Conservation (phyloP, 2,888 invertebrate species). For the Theretra japonica region DNA sequence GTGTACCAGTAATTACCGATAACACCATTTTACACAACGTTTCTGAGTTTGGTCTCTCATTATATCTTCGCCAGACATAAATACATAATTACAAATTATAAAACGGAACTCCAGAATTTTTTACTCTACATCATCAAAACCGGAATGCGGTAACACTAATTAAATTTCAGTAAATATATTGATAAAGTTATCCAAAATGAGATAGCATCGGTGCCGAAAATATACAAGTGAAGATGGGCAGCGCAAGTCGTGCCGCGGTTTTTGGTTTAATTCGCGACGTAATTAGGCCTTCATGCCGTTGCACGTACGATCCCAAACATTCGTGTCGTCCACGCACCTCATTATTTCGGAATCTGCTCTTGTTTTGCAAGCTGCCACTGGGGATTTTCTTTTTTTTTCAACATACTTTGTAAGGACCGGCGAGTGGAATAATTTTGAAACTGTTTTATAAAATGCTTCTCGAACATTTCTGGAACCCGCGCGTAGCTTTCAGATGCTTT, state of each 20-base stretch:
- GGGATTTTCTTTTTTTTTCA: constrained; percentile 42
- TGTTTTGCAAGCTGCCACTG: constrained; percentile 54
- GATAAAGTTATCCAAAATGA: not conserved
- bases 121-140: not conserved
- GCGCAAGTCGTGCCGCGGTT: not conserved
- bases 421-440: constrained; percentile 30
- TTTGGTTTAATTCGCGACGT: constrained; percentile 18
- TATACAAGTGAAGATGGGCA: not conserved
- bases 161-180: not conserved
- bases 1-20: too few species aligned
- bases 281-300: constrained; percentile 27
- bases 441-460: constrained; percentile 27
- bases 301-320: constrained; percentile 48
- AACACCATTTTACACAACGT: too few species aligned
- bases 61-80: too few species aligned
- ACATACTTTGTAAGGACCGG: constrained; percentile 37
- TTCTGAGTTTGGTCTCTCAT: too few species aligned
- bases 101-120: too few species aligned
- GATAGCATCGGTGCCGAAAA: not conserved
- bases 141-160: not conserved
- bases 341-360: constrained; percentile 78
- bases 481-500: not conserved
- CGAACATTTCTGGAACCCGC: constrained; percentile 9
- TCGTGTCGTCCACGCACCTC: constrained; percentile 66
- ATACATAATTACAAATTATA: too few species aligned